Evolutionary conservation across 1,140 invertebrate genomes (phyloP).

Genomic region (Thrips palmi): DNA sequence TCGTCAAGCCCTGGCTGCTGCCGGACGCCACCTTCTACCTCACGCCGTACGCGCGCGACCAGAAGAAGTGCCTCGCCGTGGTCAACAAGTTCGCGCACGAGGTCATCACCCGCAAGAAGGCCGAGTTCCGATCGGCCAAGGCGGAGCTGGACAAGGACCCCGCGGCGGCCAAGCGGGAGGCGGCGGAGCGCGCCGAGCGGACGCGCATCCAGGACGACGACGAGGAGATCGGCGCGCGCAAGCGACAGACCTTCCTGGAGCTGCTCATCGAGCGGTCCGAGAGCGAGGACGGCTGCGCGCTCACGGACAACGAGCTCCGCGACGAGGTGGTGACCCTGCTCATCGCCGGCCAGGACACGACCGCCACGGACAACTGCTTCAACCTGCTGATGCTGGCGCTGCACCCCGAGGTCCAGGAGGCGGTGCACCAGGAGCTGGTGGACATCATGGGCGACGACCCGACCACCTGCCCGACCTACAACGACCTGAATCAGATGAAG

Average conservation of each 20-base stretch:
- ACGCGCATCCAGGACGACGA: no score
- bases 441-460: no score
- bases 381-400: constrained; percentile 29
- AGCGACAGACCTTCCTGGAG: constrained; percentile 50
- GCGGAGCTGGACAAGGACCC: no score
- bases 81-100: no score
- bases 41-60: constrained; percentile 32
- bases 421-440: no score
- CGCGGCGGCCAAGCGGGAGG: no score
- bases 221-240: no score
- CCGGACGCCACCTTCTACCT: constrained; percentile 37
- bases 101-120: no score
- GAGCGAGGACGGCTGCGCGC: no score
- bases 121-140: no score
- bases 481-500: constrained; percentile 30
- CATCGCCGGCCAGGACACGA: constrained; percentile 48
- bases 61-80: constrained; percentile 36
- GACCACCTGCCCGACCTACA: no score
- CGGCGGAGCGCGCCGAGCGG: no score
- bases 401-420: constrained; percentile 37
- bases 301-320: constrained; percentile 35
- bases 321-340: constrained; percentile 39
- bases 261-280: constrained; percentile 36
- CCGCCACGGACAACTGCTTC: constrained; percentile 25
- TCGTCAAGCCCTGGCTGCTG: constrained; percentile 48